A percentile compares a stretch with the other conserved stretches of the same genome.
Conservation (phyloP, 2,888 invertebrate genomes). For the Noctua fimbriata region DNA sequence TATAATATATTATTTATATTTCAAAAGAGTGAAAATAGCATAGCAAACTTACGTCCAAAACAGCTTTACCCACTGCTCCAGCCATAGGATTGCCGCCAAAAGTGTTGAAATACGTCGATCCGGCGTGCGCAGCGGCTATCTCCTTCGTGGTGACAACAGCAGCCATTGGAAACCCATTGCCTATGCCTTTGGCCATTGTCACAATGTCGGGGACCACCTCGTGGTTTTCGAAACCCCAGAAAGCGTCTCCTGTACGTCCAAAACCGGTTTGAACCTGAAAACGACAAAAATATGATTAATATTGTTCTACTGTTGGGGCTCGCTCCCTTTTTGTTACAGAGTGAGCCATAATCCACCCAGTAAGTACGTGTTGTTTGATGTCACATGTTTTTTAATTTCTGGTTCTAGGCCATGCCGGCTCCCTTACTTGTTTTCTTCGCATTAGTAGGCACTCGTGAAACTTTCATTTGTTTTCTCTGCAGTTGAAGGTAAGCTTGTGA, state of each 20-base stretch:
- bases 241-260: conserved; percentile 97
- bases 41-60: conserved; percentile 93
- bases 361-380: not conserved
- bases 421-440: not conserved
- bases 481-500: not conserved
- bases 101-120: conserved; percentile 97
- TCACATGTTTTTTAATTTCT: not conserved
- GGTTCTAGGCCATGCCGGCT: not conserved
- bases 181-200: conserved; percentile 98
- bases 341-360: not conserved
- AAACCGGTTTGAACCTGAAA: conserved; percentile 97
- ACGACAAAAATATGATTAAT: not conserved
- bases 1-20: not conserved
- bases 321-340: not conserved
- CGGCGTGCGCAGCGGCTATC: conserved; percentile 94
- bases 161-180: conserved; percentile 98
- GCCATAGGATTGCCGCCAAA: conserved; percentile 98
- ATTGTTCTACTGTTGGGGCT: not conserved
- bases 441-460: not conserved
- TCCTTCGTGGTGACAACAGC: conserved; percentile 98
- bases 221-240: conserved; percentile 99
- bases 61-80: conserved; percentile 96
- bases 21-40: not conserved
- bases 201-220: conserved; percentile 97
- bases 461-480: not conserved